Conservation (phyloP, 2,888 invertebrate species). For the Argyresthia goedartella region DNA sequence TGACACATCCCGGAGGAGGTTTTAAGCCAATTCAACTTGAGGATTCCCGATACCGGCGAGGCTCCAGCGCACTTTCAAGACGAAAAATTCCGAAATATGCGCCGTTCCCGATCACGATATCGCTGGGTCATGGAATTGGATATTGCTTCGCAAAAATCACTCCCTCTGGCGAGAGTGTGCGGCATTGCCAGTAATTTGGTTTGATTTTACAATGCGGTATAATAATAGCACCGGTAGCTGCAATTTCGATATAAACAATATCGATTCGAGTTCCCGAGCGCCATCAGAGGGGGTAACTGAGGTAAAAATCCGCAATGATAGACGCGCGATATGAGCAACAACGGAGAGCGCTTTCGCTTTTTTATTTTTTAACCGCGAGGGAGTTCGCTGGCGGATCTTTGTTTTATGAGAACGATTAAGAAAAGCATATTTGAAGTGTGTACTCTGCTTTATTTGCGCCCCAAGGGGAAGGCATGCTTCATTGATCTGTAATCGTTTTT, state of each 20-base stretch:
- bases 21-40: conserved; percentile 59
- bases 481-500: conserved; percentile 70
- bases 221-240: conserved; percentile 43
- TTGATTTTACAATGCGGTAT: conserved; percentile 37
- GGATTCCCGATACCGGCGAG: conserved; percentile 10
- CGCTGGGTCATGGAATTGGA: not conserved
- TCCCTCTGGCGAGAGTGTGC: conserved; percentile 12
- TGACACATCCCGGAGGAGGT: conserved; percentile 65
- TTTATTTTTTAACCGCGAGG: conserved; percentile 46
- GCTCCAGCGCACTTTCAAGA: not conserved
- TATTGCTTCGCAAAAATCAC: not conserved
- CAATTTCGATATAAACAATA: conserved; percentile 48
- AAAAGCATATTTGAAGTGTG: conserved; percentile 72
- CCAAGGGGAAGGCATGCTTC: conserved; percentile 62
- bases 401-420: conserved; percentile 73
- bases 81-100: not conserved
- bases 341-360: conserved; percentile 48
- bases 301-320: conserved; percentile 55
- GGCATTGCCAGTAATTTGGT: conserved; percentile 34
- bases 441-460: conserved; percentile 65
- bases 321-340: conserved; percentile 59
- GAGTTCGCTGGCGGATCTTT: conserved; percentile 59
- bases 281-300: conserved; percentile 49
- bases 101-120: no score
- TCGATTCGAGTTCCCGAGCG: conserved; percentile 38